Evolutionary conservation across 2,888 invertebrate genomes (phyloP), one percentile per base, ranked within the genome.

Genomic region (Nysson spinosus): DNA sequence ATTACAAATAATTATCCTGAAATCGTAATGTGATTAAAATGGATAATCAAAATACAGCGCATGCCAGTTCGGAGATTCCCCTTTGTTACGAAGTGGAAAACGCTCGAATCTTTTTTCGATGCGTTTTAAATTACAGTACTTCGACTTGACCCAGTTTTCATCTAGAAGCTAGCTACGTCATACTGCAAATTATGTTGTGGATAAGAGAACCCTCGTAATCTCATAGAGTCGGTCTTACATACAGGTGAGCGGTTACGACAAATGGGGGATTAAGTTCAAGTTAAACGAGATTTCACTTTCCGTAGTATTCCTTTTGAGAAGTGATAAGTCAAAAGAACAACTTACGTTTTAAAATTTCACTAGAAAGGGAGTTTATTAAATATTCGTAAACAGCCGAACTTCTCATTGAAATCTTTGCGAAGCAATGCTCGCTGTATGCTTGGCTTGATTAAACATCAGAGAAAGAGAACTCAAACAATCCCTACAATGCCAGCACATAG

Each of bases 61-160:
- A 7, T n/a, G 35, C 19, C 47, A 32, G 7, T 43, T 16, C 11
- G 24, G 9, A 39, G 50, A 26, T 30, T 30, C 22, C 42, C 42
- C 50, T 24, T 35, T 50, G 17, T 12, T 30, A 37, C 4, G 7
- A 11, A 34, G 4, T 7, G 35, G 24, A 4, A 37, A 37, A 42
- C 26, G 42, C 20, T 11, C 22, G 17, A 39, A 22, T 9, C 7
- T 12, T 11, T 35, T 43, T 37, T 16, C 52, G 43, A 43, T 32
- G 60, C 42, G 35, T 55, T 46, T n/a, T 43, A 39, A 66, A 68
- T 68, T 51, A 52, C 47, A 14, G 9, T 22, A 42, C 28, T 55
- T 30, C 22, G 35, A 58, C 34, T 30, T 52, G 69, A 66, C 66
- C 66, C 50, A 55, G 58, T 73, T 66, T 69, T 58, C 28, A 34